Evolutionary conservation across 2,797 vertebrate genomes (phyloP), one percentile per base, ranked within the genome.

Genomic region (Pipistrellus nathusii): DNA sequence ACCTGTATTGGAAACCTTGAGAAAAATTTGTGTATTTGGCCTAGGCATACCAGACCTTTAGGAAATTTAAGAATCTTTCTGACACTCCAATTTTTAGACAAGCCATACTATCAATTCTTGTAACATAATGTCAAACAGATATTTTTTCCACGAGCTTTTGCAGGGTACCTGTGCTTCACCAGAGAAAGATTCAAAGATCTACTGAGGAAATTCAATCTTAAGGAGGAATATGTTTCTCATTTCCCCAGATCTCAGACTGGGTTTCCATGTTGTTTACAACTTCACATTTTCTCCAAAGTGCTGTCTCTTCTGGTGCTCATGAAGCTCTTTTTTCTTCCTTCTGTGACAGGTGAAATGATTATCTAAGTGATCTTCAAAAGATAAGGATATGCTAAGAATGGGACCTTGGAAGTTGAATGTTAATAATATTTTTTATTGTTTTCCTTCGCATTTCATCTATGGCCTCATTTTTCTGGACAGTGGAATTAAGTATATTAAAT

Each of bases 341-440:
- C 5, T 23, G 5, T 77, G 30, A 71, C 13, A 85, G 30, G 10
- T 90, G n/a, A 90, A 44, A 73, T 38, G 69, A 2, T 17, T 55
- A 23, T 3, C 2, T 87, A 86, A 59, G 6, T 89, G 48, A 46
- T 81, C 23, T 85, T 64, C 21, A 6, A 88, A 85, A 73, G 35
- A 17, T 71, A 41, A 53, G 14, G 25, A 76, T 84, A 81, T 62
- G 2, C 55, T 57, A 77, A 14, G n/a, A 68, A 9, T 91, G 18
- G 6, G 11, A 35, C 8, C 12, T 68, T 83, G 14, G 3, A 57
- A 25, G 21, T 46, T 21, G 53, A 93, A 68, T 4, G 3, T 78
- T n/a, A 78, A 10, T 72, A 91, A 91, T 80, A 46, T 76, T 90
- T 90, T 80, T 75, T 80, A 32, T 35, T 87, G 12, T 51, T 90